Conservation (phyloP, 2,797 vertebrate genomes). For the Bufotes viridis region DNA sequence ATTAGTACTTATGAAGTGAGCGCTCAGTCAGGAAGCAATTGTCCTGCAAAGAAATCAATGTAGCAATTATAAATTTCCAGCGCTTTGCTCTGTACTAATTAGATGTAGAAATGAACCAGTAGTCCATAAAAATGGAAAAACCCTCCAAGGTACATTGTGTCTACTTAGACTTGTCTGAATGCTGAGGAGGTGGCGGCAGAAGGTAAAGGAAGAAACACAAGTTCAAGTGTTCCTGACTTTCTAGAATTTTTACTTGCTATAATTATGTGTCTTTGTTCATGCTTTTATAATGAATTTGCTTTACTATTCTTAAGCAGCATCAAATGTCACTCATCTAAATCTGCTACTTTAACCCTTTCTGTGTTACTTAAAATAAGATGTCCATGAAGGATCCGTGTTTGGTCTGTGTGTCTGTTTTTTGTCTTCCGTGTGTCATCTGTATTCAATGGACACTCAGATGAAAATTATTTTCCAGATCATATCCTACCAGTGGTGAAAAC, state of each 20-base stretch:
- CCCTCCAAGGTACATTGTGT: slow-evolving; percentile 1
- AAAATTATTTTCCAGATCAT: too few species aligned
- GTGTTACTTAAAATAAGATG: too few species aligned
- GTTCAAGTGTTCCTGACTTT: background rate
- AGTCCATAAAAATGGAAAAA: slow-evolving; percentile 30
- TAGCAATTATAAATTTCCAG: slow-evolving; percentile 35
- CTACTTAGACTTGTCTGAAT: slow-evolving; percentile 6
- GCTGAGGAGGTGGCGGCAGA: background rate
- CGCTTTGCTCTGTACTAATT: slow-evolving; percentile 31
- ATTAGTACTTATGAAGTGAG: slow-evolving; percentile 28
- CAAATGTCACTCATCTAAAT: too few species aligned
- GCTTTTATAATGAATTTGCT: background rate
- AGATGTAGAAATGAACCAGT: background rate
- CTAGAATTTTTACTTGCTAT: background rate
- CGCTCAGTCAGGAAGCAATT: slow-evolving; percentile 36
- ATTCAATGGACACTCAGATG: too few species aligned
- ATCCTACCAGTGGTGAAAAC: too few species aligned
- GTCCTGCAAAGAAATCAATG: slow-evolving; percentile 48
- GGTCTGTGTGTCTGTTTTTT: too few species aligned
- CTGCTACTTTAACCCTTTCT: too few species aligned
- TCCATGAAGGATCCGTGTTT: too few species aligned
- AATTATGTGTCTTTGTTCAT: background rate
- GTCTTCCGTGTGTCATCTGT: too few species aligned
- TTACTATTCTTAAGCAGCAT: too few species aligned
- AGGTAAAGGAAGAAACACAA: background rate